Conservation (phyloP, 2,113 vertebrate genomes). For the Oceanodroma tethys region DNA sequence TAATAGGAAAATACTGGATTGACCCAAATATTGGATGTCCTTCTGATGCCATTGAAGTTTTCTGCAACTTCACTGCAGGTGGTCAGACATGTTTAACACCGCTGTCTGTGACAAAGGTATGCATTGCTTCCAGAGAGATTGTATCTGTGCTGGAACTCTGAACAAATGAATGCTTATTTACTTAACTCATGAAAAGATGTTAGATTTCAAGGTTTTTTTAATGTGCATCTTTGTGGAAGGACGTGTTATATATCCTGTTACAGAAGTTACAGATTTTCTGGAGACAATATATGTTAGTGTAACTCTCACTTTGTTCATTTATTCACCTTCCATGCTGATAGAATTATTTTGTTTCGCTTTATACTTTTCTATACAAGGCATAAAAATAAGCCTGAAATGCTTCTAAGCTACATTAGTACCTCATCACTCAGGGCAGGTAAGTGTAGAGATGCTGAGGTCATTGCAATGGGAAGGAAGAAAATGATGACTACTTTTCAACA, state of each 20-base stretch:
- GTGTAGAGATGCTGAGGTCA: neutral
- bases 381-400: neutral
- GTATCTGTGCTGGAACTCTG: neutral
- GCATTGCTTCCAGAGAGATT: neutral
- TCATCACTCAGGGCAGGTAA: neutral
- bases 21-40: constrained; percentile 96
- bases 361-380: neutral
- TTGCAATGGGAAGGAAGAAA: neutral
- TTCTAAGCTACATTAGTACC: neutral
- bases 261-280: neutral
- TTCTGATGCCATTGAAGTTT: constrained; percentile 94
- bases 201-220: neutral
- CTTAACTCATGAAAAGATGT: neutral
- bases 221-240: neutral
- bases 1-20: constrained; percentile 92
- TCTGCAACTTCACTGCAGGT: constrained; percentile 97
- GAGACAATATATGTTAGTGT: neutral
- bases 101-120: constrained; percentile 85
- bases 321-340: neutral
- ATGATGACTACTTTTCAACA: neutral
- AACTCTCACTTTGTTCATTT: neutral
- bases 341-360: neutral
- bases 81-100: constrained; percentile 94
- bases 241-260: neutral
- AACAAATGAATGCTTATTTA: neutral